phyloP scores from a whole-genome alignment of 2,113 vertebrate species.

The Rhinopomastus cyanomelas region DNA sequence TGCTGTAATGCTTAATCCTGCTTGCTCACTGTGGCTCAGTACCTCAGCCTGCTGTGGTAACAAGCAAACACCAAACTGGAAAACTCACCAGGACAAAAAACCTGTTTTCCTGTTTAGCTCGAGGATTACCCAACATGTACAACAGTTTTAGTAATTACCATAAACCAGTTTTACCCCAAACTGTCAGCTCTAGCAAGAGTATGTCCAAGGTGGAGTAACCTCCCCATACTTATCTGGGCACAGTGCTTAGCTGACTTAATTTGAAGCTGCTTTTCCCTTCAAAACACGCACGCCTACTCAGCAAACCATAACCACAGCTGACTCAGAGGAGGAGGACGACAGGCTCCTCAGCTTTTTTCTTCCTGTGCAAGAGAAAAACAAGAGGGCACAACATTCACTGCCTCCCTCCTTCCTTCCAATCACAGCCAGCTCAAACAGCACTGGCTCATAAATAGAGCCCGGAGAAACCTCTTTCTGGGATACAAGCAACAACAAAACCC shows the following conservation, averaged over 20 bases:
- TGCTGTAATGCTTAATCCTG: no score
- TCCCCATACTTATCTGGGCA: conserved; percentile 8
- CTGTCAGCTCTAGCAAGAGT: neutral
- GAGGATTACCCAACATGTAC: neutral
- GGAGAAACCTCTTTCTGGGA: neutral
- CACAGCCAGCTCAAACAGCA: conserved; percentile 28
- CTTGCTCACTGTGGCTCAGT: neutral
- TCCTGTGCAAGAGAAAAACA: conserved; percentile 53
- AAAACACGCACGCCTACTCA: conserved; percentile 52
- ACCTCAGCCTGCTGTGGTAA: neutral
- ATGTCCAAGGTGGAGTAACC: neutral
- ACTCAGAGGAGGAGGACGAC: conserved; percentile 57
- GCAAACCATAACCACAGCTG: conserved; percentile 51
- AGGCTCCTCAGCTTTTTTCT: conserved; percentile 51
- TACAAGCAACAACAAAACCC: conserved; percentile 9
- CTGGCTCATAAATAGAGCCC: neutral
- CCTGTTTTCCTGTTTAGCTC: neutral
- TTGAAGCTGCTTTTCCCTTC: conserved; percentile 45
- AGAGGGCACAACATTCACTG: conserved; percentile 43
- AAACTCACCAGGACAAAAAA: neutral
- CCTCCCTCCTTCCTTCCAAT: conserved; percentile 37
- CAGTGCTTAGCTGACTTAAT: conserved; percentile 19
- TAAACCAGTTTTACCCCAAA: conserved; percentile 8
- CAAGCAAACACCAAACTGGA: neutral
- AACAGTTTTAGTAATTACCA: neutral